Base-by-base conservation (phyloP, 2,888 invertebrate species). In the Leucophenga montana region DNA sequence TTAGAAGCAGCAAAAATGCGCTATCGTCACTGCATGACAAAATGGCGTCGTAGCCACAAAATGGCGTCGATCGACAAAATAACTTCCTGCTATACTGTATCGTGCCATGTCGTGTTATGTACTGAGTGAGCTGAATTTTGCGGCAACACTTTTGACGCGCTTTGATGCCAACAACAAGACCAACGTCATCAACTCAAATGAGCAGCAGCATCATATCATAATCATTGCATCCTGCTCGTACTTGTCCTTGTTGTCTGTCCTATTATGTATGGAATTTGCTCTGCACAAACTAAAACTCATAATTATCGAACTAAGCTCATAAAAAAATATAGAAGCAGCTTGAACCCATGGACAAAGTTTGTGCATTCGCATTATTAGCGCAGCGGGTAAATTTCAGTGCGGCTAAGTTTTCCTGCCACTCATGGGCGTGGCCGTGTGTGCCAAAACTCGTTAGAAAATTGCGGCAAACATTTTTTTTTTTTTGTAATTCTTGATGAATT, bases 391-490 rank as follows among this genome's bases (percentile, higher is more conserved):
- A 27, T 2, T 27, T 27, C 46, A 4, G 46, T n/a, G n/a, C 46
- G n/a, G 46, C 46, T 46, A 13, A 46, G 46, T n/a, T 14, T 13
- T 46, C 46, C 46, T 14, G 8, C 46, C 46, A 46, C 46, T 1
- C 8, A 14, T 46, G 54, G 20, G 54, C 20, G 54, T 54, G 54
- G 54, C n/a, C 18, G 56, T 27, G 27, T 22, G 27, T n/a, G 22
- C 20, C 54, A 54, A 16, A 57, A 20, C 57, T 57, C 14, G 27
- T 57, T 57, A 27, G 57, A 57, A 57, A 57, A 57, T 57, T 57
- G 22, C 57, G 57, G 57, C 57, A 57, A 27, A 57, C 57, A 57
- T 57, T 57, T 57, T 57, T 53, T 53, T 53, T n/a, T 53, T 56
- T 56, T 22, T 56, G 13, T 56, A 3, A 22, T 56, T 56, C 22